phyloP scores from a whole-genome alignment of 2,113 vertebrate genomes.

The Muntiacus reevesi region DNA sequence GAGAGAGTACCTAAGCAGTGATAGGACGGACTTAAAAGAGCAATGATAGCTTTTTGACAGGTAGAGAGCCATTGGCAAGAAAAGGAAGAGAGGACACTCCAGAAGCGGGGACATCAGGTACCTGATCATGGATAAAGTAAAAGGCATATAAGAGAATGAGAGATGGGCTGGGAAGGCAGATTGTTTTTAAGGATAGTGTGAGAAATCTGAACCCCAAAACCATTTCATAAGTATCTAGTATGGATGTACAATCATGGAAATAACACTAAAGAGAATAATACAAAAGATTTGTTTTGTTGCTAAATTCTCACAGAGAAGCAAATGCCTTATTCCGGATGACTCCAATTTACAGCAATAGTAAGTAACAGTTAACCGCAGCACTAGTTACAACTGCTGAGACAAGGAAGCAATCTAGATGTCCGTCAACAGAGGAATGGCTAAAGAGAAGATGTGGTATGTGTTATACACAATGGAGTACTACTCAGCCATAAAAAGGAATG shows the following conservation, averaged over 20 bases:
- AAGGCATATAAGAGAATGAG: not conserved
- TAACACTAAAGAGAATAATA: not conserved
- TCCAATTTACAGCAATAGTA: not conserved
- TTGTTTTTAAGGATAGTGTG: not conserved
- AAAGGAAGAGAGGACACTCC: not conserved
- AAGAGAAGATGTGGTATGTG: not conserved
- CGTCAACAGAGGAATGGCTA: not conserved
- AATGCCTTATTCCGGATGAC: not conserved
- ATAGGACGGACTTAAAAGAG: not conserved
- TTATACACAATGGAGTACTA: not conserved
- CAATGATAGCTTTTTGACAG: not conserved
- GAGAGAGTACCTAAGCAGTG: not conserved
- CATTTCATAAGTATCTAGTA: not conserved
- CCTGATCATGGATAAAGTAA: not conserved
- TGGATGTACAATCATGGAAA: not conserved
- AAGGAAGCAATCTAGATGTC: not conserved
- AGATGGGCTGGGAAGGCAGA: not conserved
- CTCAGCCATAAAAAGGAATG: not conserved
- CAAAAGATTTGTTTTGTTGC: not conserved
- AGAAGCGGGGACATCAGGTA: not conserved
- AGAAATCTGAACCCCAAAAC: not conserved
- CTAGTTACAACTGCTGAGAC: not conserved
- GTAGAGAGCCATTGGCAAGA: not conserved
- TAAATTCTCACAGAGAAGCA: not conserved
- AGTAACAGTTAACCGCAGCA: not conserved